Percentiles rank a stretch among this genome's conserved stretches.
Conservation (phyloP, 1,140 invertebrate species). For the Heterodera carotae region DNA sequence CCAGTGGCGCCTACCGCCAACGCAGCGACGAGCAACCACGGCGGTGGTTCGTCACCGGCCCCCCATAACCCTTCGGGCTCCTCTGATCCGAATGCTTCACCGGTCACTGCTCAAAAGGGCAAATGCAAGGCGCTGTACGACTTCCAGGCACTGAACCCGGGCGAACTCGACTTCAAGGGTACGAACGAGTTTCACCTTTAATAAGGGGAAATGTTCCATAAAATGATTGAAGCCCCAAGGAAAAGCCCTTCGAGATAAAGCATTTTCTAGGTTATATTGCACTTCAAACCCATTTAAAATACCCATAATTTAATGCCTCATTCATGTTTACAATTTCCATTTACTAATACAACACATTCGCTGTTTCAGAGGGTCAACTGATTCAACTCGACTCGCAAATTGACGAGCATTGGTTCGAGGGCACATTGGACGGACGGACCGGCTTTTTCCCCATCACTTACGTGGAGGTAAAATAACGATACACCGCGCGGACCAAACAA, state of each 20-base stretch:
- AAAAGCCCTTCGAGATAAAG: too few species aligned
- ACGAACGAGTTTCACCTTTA: neutral
- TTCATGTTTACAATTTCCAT: too few species aligned
- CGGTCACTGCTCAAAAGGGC: constrained; percentile 24
- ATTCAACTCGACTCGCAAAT: constrained; percentile 60
- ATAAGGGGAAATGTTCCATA: neutral
- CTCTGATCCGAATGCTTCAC: neutral
- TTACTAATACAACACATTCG: too few species aligned
- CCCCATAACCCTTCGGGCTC: constrained; percentile 14
- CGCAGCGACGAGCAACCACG: constrained; percentile 3
- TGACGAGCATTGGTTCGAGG: constrained; percentile 65
- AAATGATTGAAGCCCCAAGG: too few species aligned
- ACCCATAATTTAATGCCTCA: too few species aligned
- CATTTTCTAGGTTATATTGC: too few species aligned
- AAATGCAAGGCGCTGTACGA: constrained; percentile 54
- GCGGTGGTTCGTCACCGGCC: constrained; percentile 10
- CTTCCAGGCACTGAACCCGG: constrained; percentile 56
- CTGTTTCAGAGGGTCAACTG: constrained; percentile 54
- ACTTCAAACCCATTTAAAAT: too few species aligned
- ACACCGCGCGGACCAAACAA: neutral
- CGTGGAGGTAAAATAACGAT: constrained; percentile 45
- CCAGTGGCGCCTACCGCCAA: constrained; percentile 8
- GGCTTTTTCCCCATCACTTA: constrained; percentile 63
- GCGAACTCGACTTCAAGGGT: constrained; percentile 62
- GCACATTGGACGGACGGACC: constrained; percentile 54